phyloP scores from a whole-genome alignment of 2,797 vertebrate genomes.

The Phyllotis vaccarum region DNA sequence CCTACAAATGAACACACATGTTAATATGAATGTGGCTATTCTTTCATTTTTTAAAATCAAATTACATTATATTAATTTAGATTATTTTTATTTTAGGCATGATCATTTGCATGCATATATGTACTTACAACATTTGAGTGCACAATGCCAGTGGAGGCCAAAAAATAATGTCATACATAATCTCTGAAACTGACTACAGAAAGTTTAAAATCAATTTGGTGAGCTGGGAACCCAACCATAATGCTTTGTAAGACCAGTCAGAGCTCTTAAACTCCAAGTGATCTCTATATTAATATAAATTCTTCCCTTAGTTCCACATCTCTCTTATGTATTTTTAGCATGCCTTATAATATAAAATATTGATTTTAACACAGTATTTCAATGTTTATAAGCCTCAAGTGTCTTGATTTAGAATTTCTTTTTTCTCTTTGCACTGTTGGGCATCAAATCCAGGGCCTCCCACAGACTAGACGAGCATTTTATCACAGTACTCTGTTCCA shows the following conservation, averaged over 20 bases:
- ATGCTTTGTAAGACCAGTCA: background rate
- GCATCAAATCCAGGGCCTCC: background rate
- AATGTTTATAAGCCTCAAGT: conserved; percentile 4
- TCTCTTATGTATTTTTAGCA: background rate
- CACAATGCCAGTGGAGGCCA: too few relatives aligned
- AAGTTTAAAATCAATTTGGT: background rate
- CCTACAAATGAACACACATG: background rate
- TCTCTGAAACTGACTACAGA: background rate
- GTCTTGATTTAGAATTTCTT: background rate
- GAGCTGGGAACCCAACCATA: background rate
- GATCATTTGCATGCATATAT: background rate
- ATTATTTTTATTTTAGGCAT: background rate
- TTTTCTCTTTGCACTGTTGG: background rate
- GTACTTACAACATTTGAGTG: background rate
- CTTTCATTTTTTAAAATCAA: background rate
- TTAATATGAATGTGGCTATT: background rate
- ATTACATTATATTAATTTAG: background rate
- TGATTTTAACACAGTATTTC: background rate
- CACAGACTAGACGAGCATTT: background rate
- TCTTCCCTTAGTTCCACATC: background rate
- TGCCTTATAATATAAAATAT: background rate
- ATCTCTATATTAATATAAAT: background rate
- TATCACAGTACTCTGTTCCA: background rate
- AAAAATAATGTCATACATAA: too few relatives aligned
- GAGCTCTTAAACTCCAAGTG: background rate